Base-by-base conservation (phyloP, 1,140 invertebrate species). In the Melipona quadrifasciata region DNA sequence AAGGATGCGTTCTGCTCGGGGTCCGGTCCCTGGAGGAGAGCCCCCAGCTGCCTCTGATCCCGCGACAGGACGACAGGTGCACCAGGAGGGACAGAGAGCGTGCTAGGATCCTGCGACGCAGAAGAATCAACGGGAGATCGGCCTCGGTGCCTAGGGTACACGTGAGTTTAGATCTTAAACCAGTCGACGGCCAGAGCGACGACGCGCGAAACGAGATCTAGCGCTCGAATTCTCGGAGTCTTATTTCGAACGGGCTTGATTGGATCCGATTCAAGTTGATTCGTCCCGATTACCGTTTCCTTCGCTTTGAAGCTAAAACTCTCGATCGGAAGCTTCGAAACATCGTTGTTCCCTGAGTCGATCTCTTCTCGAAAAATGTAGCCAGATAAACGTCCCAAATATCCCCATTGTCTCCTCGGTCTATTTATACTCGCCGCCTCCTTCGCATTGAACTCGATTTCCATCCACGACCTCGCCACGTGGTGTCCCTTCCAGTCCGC, bases 51-150 rank as follows among this genome's bases (percentile, higher is more conserved):
- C 47, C 78, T 72, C 85, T 31, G 78, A 79, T 74, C 19, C 80
- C 86, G 51, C 87, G 92, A 55, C 93, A 93, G 79, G 91, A 93
- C 39, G 93, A 93, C 57, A 91, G 91, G 79, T 92, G 86, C 61
- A 94, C 93, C n/a, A 92, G 94, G 68, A 91, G 93, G n/a, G 94
- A 95, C 81, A 85, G 93, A 10, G 93, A 94, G 76, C 87, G 94
- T 6, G 94, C 93, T 34, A 90, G 93, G 76, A 84, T 94, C 51
- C 88, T 95, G 5, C 80, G 93, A 61, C 90, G 94, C 24, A 91
- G 93, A 17, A 94, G 89, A 75, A 92, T 94, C 87, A 92, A 91
- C 67, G 92, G 92, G 34, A 92, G 94, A 82, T 94, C 94, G 3
- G 89, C 92, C 10, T 95, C 94, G 55, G 94, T 94, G 70, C 94